phyloP scores from a whole-genome alignment of 2,888 invertebrate genomes.

The Latrodectus elegans region DNA sequence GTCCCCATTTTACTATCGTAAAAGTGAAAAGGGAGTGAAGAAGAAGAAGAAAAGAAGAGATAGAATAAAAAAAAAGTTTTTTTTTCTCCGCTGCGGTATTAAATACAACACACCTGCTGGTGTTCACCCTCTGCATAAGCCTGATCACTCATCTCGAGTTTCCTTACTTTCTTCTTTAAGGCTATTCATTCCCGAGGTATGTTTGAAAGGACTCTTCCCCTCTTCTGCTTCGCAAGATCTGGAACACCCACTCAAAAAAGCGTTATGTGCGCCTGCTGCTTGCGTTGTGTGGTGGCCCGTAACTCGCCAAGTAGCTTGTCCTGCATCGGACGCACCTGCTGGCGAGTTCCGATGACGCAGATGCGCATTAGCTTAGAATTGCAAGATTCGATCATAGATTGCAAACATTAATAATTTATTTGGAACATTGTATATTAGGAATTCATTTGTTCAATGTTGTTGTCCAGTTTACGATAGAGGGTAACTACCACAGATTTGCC shows the following conservation, averaged over 20 bases:
- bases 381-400: not conserved
- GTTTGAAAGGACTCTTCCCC: constrained; percentile 28
- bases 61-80: constrained; percentile 1
- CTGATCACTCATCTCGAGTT: constrained; percentile 40
- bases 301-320: not conserved
- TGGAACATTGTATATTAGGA: too few relatives aligned
- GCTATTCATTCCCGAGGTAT: constrained; percentile 9
- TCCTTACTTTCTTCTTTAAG: constrained; percentile 25
- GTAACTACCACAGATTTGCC: too few relatives aligned
- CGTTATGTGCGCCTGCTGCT: constrained; percentile 30
- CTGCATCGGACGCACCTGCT: not conserved
- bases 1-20: constrained; percentile 52
- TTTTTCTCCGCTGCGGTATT: constrained; percentile 14
- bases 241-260: constrained; percentile 67
- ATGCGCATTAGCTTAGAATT: not conserved
- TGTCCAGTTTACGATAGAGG: too few relatives aligned
- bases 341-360: not conserved
- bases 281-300: not conserved
- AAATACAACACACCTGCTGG: constrained; percentile 55
- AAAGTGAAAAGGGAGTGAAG: not conserved
- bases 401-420: too few relatives aligned
- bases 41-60: constrained; percentile 28
- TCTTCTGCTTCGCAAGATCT: constrained; percentile 23
- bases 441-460: too few relatives aligned
- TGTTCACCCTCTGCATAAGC: constrained; percentile 43